Base-by-base conservation (phyloP, 1,140 invertebrate genomes). In the Nylanderia fulva region DNA sequence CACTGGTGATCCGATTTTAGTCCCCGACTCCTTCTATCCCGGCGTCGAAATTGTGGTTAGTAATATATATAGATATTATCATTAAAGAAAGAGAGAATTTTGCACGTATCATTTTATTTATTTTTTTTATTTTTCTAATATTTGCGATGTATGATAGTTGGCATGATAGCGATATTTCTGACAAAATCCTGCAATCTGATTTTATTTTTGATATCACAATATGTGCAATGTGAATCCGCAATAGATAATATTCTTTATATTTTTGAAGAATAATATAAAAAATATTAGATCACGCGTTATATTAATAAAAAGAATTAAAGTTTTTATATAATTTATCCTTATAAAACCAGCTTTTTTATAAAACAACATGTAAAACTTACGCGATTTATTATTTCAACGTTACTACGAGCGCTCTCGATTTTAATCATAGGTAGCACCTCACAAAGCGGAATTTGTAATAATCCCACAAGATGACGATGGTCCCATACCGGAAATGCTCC, bases 21-120 rank as follows among this genome's bases (percentile, higher is more conserved):
- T 97, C 13, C 96, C 96, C 72, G 95, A 96, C 93, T 97, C 96
- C 15, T 93, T 96, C 21, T 98, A 98, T 91, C 95, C 97, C 3
- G 97, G 97, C 48, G 95, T 96, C 6, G 95, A 96, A 89, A 95
- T 96, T 58, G 96, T 97, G 80, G 97, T 97, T 93, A 96, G 96
- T 96, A 75, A n/a, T 5, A 48, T 48, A 82, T 60, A 71, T n/a
- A 72, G 15, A 71, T 56, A 11, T 24, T 71, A 29, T 71, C 3
- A 71, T 80, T 80, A 71, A 13, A 24, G 18, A 56, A 18, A 72
- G 24, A 71, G 48, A 58, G 66, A 54, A 54, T 79, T 42, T 5
- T 18, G n/a, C 18, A 9, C 33, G 1, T 33, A 24, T n/a, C 29
- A 36, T 61, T 42, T 75, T 42, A 27, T n/a, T n/a, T n/a, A 27